These are phyloP conservation scores for Maniola jurtina DNA, from an alignment of 1,140 invertebrate species.

Conservation along the genomic window DNA sequence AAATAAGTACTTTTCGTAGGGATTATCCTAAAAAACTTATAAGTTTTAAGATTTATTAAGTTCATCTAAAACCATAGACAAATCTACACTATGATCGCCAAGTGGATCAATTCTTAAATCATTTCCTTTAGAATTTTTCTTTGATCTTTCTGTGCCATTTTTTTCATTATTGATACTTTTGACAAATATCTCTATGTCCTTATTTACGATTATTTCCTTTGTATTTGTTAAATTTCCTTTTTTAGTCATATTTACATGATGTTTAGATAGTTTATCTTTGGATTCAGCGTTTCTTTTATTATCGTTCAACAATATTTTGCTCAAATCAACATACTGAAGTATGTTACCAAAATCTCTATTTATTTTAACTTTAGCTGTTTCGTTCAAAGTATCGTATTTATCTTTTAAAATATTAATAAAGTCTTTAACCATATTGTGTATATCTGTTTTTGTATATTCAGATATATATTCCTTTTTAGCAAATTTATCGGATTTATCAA, in stretches of 20 bases:
- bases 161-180: neutral
- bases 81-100: neutral
- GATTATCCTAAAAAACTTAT: no score
- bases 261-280: neutral
- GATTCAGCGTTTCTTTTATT: neutral
- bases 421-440: neutral
- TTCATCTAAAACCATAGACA: neutral
- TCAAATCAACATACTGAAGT: neutral
- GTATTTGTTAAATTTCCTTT: neutral
- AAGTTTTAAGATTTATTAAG: no score
- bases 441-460: neutral
- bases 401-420: neutral
- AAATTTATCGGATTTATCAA: neutral
- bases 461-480: neutral
- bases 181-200: slow-evolving; percentile 11
- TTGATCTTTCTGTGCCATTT: neutral
- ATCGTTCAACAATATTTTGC: neutral
- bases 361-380: neutral
- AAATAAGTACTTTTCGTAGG: no score
- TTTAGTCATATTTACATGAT: neutral
- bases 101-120: neutral
- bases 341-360: neutral
- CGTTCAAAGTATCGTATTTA: neutral
- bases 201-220: slow-evolving; percentile 4
- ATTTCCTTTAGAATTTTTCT: neutral